Conservation (phyloP, 2,113 vertebrate species). For the Chloroceryle aenea region DNA sequence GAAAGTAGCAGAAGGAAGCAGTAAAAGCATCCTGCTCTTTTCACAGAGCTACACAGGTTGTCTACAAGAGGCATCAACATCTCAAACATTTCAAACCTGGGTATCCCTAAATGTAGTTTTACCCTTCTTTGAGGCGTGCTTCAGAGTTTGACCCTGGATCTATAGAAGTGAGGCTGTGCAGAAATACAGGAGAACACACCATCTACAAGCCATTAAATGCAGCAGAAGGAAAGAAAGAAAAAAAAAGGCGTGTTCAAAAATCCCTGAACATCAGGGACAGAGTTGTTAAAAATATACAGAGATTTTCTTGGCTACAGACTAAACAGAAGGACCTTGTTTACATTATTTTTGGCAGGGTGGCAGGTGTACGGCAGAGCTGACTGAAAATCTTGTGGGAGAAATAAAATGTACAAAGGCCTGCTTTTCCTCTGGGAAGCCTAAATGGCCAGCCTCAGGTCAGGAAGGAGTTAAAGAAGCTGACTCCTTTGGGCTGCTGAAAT, state of each 20-base stretch:
- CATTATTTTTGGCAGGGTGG: slow-evolving; percentile 9
- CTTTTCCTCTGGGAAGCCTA: background rate
- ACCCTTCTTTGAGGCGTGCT: accelerated
- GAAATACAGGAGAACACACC: background rate
- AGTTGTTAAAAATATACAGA: background rate
- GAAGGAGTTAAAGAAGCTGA: background rate
- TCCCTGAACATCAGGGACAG: background rate
- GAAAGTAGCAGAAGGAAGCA: background rate
- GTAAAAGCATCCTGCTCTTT: background rate
- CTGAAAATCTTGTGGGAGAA: background rate
- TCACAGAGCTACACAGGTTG: background rate
- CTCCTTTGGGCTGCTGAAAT: background rate
- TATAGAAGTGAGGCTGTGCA: background rate
- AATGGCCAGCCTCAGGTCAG: background rate
- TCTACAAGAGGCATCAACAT: background rate
- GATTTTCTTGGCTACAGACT: slow-evolving; percentile 15
- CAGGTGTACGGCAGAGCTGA: background rate
- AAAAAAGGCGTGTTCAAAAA: background rate
- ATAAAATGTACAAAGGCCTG: background rate
- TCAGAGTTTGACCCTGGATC: background rate
- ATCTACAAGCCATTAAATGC: background rate
- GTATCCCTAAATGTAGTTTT: background rate
- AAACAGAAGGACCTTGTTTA: slow-evolving; percentile 16
- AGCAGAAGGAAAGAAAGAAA: background rate
- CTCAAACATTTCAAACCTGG: background rate